Evolutionary conservation across 2,888 invertebrate species (phyloP).

Genomic region (Acrobasis consociella): DNA sequence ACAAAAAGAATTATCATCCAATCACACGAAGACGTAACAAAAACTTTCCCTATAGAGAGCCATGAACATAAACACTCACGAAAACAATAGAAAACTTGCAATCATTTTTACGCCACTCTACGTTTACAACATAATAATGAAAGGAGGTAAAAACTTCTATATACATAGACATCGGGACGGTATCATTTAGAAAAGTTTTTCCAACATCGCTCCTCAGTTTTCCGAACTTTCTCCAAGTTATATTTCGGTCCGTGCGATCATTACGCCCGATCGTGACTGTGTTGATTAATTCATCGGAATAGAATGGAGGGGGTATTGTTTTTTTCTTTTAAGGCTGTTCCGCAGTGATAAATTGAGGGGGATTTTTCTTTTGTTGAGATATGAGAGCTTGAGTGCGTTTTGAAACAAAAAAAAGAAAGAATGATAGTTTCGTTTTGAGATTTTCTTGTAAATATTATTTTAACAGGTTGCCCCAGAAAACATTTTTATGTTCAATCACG

Average conservation of each 20-base stretch:
- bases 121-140: constrained; percentile 45
- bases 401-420: constrained; percentile 27
- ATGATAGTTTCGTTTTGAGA: neutral
- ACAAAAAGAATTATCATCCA: neutral
- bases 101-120: constrained; percentile 45
- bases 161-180: constrained; percentile 52
- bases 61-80: constrained; percentile 11
- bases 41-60: neutral
- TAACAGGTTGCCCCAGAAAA: too few relatives aligned
- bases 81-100: constrained; percentile 45
- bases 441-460: neutral
- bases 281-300: constrained; percentile 68
- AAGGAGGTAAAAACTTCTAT: constrained; percentile 51
- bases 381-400: constrained; percentile 20
- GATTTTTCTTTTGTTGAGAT: constrained; percentile 23
- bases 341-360: constrained; percentile 23
- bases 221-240: constrained; percentile 58
- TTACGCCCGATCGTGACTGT: constrained; percentile 72
- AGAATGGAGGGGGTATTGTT: constrained; percentile 21
- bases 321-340: constrained; percentile 20
- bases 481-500: too few relatives aligned
- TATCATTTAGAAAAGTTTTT: constrained; percentile 58
- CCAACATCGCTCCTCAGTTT: constrained; percentile 22
- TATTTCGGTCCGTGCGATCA: constrained; percentile 68
- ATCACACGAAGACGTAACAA: neutral